phyloP scores from a whole-genome alignment of 1,140 invertebrate species.

The Pollicipes pollicipes region DNA sequence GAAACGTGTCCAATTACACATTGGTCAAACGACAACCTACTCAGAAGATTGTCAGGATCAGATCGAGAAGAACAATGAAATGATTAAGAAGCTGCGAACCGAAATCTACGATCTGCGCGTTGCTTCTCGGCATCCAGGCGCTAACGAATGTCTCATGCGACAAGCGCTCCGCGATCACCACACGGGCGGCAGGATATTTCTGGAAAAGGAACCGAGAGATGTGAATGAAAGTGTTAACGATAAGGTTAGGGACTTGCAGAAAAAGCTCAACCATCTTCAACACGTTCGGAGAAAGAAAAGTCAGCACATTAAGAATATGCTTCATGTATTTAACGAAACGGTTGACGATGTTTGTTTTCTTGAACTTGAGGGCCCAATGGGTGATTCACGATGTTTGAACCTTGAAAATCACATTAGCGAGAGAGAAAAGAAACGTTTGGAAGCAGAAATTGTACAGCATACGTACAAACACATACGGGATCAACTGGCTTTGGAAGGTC shows the following conservation, averaged over 20 bases:
- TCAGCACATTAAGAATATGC: background rate
- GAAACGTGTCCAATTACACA: background rate
- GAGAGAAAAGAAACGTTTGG: background rate
- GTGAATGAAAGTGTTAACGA: background rate
- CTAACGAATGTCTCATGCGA: background rate
- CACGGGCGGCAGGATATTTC: background rate
- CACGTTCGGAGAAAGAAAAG: background rate
- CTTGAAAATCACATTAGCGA: background rate
- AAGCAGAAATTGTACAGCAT: background rate
- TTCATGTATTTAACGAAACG: background rate
- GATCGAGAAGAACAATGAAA: background rate
- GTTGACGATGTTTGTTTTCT: background rate
- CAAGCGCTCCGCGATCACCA: background rate
- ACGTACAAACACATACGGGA: background rate
- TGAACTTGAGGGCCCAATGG: background rate
- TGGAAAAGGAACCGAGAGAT: background rate
- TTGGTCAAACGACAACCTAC: background rate
- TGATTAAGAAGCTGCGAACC: background rate
- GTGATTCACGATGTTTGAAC: background rate
- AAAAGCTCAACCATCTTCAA: background rate
- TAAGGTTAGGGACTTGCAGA: background rate
- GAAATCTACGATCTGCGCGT: background rate
- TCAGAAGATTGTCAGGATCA: background rate
- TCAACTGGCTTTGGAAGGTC: background rate
- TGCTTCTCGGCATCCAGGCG: background rate